Evolutionary conservation across 2,797 vertebrate species (phyloP), one percentile per base, ranked within the genome.

Genomic region (Rachycentron canadum): DNA sequence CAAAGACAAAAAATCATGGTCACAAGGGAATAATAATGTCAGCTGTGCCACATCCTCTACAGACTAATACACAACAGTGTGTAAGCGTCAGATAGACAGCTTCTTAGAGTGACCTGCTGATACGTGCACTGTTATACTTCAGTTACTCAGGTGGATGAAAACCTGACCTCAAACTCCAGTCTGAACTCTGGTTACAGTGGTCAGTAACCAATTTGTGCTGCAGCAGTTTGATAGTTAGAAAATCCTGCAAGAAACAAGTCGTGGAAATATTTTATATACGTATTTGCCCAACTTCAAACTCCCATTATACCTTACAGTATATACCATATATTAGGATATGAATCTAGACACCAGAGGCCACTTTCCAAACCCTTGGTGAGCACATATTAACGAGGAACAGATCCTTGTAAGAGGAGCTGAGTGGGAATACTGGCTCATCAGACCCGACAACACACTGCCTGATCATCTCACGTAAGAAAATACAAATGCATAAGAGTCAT

Each of bases 401-500:
- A 71, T 49, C 11, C 40, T 63, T 1, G 12, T 49, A 30, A 49
- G 32, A 38, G 21, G 58, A 17, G 9, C 5, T 7, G 30, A 69
- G 21, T 1, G 17, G 26, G 7, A 25, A 7, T 0, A 6, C 17
- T 1, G 40, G 7, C n/a, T 53, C 28, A 52, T 32, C 79, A 47
- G 9, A 60, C 17, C 28, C 49, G n/a, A 38, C 34, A 53, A n/a
- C 58, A 45, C 16, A 7, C 23, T 28, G 19, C n/a, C 57, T 17
- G 21, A 50, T 60, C 40, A 38, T 38, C 67, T 58, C 41, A 28
- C 7, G 61, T 21, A 28, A n/a, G 38, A 56, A 70, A 78, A 60
- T 34, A 21, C 30, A 66, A 62, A 19, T 23, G 47, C 50, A 17
- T 2, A 0, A n/a, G 70, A 43, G 62, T 23, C 65, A 26, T n/a